Base-by-base conservation (phyloP, 2,113 vertebrate genomes). In the Struthio camelus region DNA sequence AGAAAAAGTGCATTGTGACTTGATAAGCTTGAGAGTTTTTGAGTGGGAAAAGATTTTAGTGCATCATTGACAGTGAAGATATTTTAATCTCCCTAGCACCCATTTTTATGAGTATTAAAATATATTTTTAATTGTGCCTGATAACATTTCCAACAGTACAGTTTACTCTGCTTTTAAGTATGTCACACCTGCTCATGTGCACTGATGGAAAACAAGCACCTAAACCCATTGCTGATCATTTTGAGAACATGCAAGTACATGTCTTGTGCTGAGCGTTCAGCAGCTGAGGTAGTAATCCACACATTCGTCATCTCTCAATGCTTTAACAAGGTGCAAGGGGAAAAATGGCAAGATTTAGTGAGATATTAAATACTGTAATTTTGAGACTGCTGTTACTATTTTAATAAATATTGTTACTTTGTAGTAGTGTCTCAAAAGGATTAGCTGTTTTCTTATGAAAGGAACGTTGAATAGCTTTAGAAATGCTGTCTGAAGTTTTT, bases 401-500 rank as follows among this genome's bases (percentile, higher is more conserved):
- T 73, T 50, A 78, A 64, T 79, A 34, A 24, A 82, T 76, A 65
- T 61, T 80, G 73, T 85, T 81, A 72, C 80, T 89, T 87, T 85
- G 69, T 86, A 92, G 90, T 87, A 92, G 70, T 95, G 80, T 48
- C 73, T 92, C 48, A 32, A 20, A 84, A 87, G 89, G 38, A 59
- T 24, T 78, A n/a, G 69, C 32, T 93, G 17, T 93, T 83, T 85
- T 78, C 72, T 90, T 53, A 79, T 89, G 86, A 82, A 58, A 54
- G 54, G 67, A 46, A 48, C 58, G 30, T 76, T 62, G 54, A 70
- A 73, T 86, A 84, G 64, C 67, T 75, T 61, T 87, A 91, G 91
- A 90, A 96, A 92, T 65, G 85, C 86, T 81, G 83, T 64, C 94
- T 96, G 89, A 95, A 94, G 84, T 95, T 93, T 86, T 93, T 72